phyloP scores from a whole-genome alignment of 1,140 invertebrate genomes.

The Hyles vespertilio region DNA sequence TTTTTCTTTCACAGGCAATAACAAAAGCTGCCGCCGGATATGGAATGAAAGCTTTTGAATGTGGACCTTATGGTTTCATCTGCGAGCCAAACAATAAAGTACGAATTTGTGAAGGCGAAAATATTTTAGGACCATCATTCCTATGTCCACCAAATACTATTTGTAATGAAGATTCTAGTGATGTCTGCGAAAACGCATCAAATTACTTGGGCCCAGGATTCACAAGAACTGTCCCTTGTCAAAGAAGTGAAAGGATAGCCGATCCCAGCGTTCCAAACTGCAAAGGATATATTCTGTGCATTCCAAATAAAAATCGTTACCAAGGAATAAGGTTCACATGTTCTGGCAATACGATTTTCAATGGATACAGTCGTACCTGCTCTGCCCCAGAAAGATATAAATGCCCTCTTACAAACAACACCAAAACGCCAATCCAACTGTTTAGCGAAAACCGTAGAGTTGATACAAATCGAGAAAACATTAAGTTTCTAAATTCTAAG shows the following conservation, averaged over 20 bases:
- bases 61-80: slow-evolving; percentile 58
- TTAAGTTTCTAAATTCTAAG: background rate
- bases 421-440: slow-evolving; percentile 23
- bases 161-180: slow-evolving; percentile 58
- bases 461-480: slow-evolving; percentile 4
- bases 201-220: slow-evolving; percentile 49
- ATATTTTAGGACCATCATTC: slow-evolving; percentile 50
- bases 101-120: slow-evolving; percentile 51
- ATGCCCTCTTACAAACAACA: slow-evolving; percentile 44
- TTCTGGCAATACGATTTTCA: slow-evolving; percentile 61
- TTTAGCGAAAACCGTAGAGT: slow-evolving; percentile 31
- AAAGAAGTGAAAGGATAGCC: slow-evolving; percentile 53
- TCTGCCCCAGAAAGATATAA: slow-evolving; percentile 52
- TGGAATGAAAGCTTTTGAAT: slow-evolving; percentile 30
- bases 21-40: slow-evolving; percentile 13
- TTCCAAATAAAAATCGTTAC: slow-evolving; percentile 59
- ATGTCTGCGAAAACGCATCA: slow-evolving; percentile 51
- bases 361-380: slow-evolving; percentile 55
- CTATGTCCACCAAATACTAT: slow-evolving; percentile 52
- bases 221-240: slow-evolving; percentile 44
- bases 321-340: slow-evolving; percentile 68
- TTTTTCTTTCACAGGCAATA: slow-evolving; percentile 1
- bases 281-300: slow-evolving; percentile 67
- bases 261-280: slow-evolving; percentile 57
- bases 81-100: slow-evolving; percentile 51